Evolutionary conservation across 1,140 invertebrate species (phyloP).

Genomic region (Zaprionus inermis): DNA sequence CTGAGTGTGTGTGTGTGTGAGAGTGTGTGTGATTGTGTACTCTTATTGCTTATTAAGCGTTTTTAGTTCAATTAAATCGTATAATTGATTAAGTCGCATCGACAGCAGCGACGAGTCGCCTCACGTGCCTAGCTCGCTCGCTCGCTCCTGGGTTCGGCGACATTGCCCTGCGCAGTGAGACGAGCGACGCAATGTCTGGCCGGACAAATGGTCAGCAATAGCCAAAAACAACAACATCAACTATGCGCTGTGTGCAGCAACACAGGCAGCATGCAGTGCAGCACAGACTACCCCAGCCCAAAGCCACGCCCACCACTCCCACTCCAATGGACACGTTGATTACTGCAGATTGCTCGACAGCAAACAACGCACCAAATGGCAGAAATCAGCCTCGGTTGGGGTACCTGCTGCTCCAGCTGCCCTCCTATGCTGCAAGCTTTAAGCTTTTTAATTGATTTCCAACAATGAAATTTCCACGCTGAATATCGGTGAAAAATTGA

Average conservation of each 20-base stretch:
- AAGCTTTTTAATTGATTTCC: constrained; percentile 76
- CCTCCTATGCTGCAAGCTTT: constrained; percentile 8
- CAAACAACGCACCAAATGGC: constrained; percentile 75
- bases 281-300: constrained; percentile 7
- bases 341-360: constrained; percentile 76
- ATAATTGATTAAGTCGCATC: constrained; percentile 73
- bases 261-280: too few relatives aligned
- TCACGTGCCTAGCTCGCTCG: constrained; percentile 16
- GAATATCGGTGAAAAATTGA: constrained; percentile 58
- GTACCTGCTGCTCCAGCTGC: too few relatives aligned
- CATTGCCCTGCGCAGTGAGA: constrained; percentile 60
- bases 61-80: constrained; percentile 81
- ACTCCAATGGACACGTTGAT: constrained; percentile 60
- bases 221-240: constrained; percentile 5
- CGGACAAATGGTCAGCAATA: constrained; percentile 32
- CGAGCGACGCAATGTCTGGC: constrained; percentile 75
- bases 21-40: constrained; percentile 52
- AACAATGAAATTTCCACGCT: constrained; percentile 80
- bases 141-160: too few relatives aligned
- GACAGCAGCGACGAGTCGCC: constrained; percentile 31
- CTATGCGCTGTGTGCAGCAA: constrained; percentile 3
- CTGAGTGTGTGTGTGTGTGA: constrained; percentile 2
- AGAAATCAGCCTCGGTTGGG: constrained; percentile 56
- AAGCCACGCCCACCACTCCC: constrained; percentile 18
- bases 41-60: constrained; percentile 82